phyloP scores from a whole-genome alignment of 2,888 invertebrate species.

The Panzeria rudis region DNA sequence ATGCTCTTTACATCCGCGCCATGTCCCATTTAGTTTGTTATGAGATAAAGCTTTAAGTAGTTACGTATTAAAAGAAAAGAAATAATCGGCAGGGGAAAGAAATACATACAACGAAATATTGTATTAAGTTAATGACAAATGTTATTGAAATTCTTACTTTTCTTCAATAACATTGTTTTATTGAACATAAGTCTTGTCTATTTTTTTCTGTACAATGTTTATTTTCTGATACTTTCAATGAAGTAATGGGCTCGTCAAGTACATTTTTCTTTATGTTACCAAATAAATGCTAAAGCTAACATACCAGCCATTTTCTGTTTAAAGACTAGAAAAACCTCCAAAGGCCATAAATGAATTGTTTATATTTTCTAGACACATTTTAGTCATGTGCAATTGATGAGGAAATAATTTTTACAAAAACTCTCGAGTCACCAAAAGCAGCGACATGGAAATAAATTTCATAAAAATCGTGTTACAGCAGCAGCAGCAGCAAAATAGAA shows the following conservation, averaged over 20 bases:
- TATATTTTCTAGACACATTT: constrained; percentile 27
- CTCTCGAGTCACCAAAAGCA: neutral
- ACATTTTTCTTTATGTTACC: neutral
- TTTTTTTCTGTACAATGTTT: neutral
- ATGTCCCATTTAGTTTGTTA: too few species aligned
- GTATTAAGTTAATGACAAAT: too few species aligned
- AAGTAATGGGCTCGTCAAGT: neutral
- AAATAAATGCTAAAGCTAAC: neutral
- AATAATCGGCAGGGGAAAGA: too few species aligned
- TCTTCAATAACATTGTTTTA: too few species aligned
- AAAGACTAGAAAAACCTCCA: neutral
- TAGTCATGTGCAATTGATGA: constrained; percentile 46
- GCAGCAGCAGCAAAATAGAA: neutral
- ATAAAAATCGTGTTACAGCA: constrained; percentile 19
- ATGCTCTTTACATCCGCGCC: too few species aligned
- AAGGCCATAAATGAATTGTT: constrained; percentile 21
- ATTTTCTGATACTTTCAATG: neutral
- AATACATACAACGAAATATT: too few species aligned
- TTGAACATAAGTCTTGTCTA: neutral
- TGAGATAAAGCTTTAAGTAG: too few species aligned
- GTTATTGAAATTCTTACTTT: too few species aligned
- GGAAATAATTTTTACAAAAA: neutral
- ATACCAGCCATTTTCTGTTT: neutral
- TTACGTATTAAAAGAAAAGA: too few species aligned
- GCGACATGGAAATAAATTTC: constrained; percentile 28